phyloP scores from a whole-genome alignment of 2,113 vertebrate species.

The Himantopus leucocephalus region DNA sequence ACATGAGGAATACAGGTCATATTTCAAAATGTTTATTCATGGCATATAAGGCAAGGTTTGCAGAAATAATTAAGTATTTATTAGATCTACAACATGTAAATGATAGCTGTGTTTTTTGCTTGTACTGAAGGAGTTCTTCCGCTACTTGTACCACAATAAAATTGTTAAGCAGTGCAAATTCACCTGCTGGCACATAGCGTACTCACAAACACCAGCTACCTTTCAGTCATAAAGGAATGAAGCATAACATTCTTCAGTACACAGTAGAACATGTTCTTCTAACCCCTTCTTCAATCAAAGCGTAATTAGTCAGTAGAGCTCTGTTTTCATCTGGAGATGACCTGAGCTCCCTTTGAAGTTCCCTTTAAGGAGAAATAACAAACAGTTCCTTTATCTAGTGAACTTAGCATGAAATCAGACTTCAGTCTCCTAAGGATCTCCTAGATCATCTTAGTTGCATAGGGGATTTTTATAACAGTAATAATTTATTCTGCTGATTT shows the following conservation, averaged over 20 bases:
- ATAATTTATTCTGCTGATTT: not conserved
- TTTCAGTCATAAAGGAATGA: not conserved
- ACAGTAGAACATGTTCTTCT: not conserved
- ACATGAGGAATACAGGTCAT: not conserved
- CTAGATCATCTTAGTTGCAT: not conserved
- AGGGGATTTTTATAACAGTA: not conserved
- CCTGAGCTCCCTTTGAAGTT: not conserved
- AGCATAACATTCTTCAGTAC: not conserved
- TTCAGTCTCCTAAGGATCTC: not conserved
- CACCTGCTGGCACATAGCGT: not conserved
- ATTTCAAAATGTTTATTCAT: not conserved
- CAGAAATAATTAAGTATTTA: not conserved
- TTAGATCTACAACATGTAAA: not conserved
- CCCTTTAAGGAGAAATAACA: not conserved
- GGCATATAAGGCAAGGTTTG: not conserved
- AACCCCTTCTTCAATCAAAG: not conserved
- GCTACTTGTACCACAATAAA: not conserved
- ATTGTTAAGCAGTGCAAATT: not conserved
- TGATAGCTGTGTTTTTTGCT: not conserved
- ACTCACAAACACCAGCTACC: not conserved
- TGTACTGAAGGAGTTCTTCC: not conserved
- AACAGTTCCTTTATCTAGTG: not conserved
- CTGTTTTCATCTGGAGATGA: not conserved
- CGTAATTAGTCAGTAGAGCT: not conserved
- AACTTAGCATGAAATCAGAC: not conserved